phyloP scores from a whole-genome alignment of 2,888 invertebrate genomes.

The Heliconius ismenius region DNA sequence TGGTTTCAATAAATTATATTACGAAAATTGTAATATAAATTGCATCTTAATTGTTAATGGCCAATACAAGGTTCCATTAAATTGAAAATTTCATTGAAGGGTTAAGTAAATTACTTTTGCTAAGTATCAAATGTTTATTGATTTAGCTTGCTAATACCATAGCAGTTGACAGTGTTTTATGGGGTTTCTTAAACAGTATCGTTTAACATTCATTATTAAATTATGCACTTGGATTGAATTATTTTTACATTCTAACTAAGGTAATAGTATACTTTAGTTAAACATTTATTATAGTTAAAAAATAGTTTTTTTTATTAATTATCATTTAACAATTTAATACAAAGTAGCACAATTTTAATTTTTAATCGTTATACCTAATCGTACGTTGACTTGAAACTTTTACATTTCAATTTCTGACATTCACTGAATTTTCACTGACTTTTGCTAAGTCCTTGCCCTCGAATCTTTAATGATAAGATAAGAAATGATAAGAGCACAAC shows the following conservation, averaged over 20 bases:
- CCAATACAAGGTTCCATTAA: neutral
- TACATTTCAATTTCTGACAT: neutral
- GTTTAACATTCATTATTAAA: conserved; percentile 41
- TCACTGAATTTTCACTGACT: neutral
- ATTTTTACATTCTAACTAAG: neutral
- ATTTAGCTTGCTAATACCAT: conserved; percentile 27
- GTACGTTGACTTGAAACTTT: neutral
- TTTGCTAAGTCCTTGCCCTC: conserved; percentile 12
- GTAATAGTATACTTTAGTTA: too few species aligned
- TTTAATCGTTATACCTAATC: too few species aligned
- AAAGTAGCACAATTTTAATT: too few species aligned
- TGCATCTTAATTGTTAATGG: neutral
- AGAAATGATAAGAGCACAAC: conserved; percentile 5
- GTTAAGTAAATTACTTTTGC: conserved; percentile 9
- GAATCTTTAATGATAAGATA: conserved; percentile 24
- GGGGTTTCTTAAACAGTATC: conserved; percentile 42
- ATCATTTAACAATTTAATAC: too few species aligned
- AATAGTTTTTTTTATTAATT: too few species aligned
- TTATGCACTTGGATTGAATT: conserved; percentile 26
- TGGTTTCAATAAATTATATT: too few species aligned
- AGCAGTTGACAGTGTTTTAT: conserved; percentile 29
- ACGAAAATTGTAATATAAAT: too few species aligned
- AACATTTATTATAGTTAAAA: too few species aligned
- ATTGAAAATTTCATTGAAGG: neutral
- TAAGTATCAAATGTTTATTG: conserved; percentile 16